Conservation (phyloP, 1,140 invertebrate species). For the Eciton burchellii region DNA sequence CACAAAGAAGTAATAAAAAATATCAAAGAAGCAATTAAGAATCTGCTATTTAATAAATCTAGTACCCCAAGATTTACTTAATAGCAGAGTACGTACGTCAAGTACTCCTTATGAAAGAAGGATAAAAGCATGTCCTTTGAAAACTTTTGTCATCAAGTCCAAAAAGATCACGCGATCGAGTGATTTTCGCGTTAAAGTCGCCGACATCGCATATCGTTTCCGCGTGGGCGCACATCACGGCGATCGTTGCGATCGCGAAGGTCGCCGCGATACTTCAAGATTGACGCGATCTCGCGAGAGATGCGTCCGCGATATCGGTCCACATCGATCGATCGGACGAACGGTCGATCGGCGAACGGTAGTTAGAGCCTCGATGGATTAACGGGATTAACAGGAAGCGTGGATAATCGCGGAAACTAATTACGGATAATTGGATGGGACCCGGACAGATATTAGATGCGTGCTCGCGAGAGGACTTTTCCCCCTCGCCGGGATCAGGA, state of each 20-base stretch:
- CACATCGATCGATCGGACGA: slow-evolving; percentile 13
- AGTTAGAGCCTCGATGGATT: slow-evolving; percentile 15
- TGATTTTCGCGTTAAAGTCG: background rate
- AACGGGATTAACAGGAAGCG: slow-evolving; percentile 51
- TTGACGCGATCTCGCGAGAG: background rate
- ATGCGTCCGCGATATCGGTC: slow-evolving; percentile 19
- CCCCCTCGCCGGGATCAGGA: slow-evolving; percentile 3
- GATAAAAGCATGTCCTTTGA: too few relatives aligned
- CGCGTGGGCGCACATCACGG: background rate
- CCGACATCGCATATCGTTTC: background rate
- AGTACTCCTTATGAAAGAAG: too few relatives aligned
- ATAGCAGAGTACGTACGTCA: too few relatives aligned
- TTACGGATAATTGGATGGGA: slow-evolving; percentile 46
- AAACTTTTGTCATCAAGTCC: too few relatives aligned
- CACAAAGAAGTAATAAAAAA: background rate
- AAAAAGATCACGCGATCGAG: background rate
- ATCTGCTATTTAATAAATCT: too few relatives aligned
- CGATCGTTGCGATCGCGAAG: background rate
- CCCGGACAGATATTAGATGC: slow-evolving; percentile 10
- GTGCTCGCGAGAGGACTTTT: slow-evolving; percentile 32
- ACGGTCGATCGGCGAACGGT: background rate
- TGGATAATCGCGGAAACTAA: slow-evolving; percentile 47
- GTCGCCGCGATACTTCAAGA: slow-evolving; percentile 20
- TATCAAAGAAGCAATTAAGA: background rate
- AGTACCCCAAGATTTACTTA: too few relatives aligned